Evolutionary conservation across 2,888 invertebrate species (phyloP), one percentile per base, ranked within the genome.

Genomic region (Pemphredon lugubris): DNA sequence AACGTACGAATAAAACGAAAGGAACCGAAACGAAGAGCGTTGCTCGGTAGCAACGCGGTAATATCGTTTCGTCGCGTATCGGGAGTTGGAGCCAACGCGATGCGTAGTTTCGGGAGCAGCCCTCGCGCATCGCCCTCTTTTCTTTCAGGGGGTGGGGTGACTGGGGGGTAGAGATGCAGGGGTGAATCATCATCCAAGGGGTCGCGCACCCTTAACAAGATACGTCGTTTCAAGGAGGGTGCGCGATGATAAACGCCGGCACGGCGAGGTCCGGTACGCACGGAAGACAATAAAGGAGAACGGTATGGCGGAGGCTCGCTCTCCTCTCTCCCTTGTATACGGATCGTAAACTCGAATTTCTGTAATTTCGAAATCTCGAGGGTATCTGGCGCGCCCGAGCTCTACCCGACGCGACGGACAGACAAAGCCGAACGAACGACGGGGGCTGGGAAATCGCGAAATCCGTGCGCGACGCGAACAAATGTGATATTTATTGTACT

Each of bases 191-290:
- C 70, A 23, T 66, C 48, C 50, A 50, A 26, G 57, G 78, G 58
- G 61, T 64, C 47, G 20, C 42, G 50, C 63, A 60, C 79, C 79
- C 79, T 72, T 78, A 72, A 60, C 75, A 57, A 75, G 75, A 75
- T 67, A 37, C 60, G 60, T 61, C 71, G 75, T 55, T 51, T 11
- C 58, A 42, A 53, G 54, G 14, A 72, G 77, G 79, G 77, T 59
- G 75, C 72, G 48, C 51, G 40, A 47, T 63, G 75, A 77, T 77
- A 77, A 77, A 77, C 75, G 55, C 23, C 21, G 54, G 14, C 51
- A 50, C 26, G 11, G 68, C 70, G 20, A 67, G 72, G 61, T 72
- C 75, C 79, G 21, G 40, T 55, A 58, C 30, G 55, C 61, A 57
- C 32, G 45, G 59, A 39, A 45, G 48, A 58, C 63, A 67, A 74